phyloP scores from a whole-genome alignment of 2,888 invertebrate genomes.

The Magallana nippona region DNA sequence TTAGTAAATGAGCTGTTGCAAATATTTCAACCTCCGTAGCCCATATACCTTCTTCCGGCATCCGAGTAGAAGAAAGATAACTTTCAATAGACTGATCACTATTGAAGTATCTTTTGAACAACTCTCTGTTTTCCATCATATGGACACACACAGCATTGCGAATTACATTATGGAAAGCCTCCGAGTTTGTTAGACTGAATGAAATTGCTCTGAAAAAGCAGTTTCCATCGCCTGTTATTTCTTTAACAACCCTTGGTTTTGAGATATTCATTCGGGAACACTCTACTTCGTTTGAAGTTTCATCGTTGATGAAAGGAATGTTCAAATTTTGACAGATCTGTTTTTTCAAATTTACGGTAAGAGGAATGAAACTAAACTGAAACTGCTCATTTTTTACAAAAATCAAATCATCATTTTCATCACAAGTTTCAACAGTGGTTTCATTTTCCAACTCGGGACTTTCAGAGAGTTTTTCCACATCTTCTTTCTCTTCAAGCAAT shows the following conservation, averaged over 20 bases:
- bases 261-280: not conserved
- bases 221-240: constrained; percentile 38
- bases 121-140: constrained; percentile 8
- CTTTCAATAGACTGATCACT: not conserved
- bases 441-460: not conserved
- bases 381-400: too few species aligned
- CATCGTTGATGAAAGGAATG: not conserved
- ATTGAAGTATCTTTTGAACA: constrained; percentile 4
- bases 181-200: not conserved
- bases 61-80: constrained; percentile 3
- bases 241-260: not conserved
- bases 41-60: constrained; percentile 39
- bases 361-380: too few species aligned
- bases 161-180: constrained; percentile 17
- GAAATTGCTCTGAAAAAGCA: constrained; percentile 43
- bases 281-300: not conserved
- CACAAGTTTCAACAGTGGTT: not conserved
- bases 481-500: not conserved
- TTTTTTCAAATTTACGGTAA: too few species aligned
- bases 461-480: constrained; percentile 4
- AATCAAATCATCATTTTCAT: too few species aligned
- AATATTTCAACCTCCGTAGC: constrained; percentile 42
- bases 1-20: constrained; percentile 36
- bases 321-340: too few species aligned
- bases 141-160: constrained; percentile 28